These are phyloP conservation scores for Brachirus orientalis DNA, from an alignment of 2,113 vertebrate genomes.

Conservation along the genomic window DNA sequence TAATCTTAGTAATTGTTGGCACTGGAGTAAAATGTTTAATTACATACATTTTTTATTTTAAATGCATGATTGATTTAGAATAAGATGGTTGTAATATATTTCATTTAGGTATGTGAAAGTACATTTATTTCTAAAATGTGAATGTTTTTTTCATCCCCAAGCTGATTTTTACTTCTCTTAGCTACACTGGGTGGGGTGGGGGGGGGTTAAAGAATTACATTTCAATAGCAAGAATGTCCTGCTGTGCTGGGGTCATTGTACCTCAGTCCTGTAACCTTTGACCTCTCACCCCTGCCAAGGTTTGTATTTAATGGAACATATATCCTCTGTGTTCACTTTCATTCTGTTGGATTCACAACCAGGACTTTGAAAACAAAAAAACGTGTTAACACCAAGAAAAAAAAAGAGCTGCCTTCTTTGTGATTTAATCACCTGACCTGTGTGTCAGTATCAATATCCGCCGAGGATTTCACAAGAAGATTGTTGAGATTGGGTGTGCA, in stretches of 20 bases:
- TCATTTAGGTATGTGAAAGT: background rate
- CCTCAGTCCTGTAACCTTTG: conserved; percentile 74
- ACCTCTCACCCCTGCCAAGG: conserved; percentile 59
- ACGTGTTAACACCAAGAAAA: conserved; percentile 12
- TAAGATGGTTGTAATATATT: background rate
- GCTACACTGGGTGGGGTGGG: conserved; percentile 44
- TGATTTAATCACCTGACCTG: conserved; percentile 57
- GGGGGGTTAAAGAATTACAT: conserved; percentile 71
- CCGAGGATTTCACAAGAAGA: conserved; percentile 38
- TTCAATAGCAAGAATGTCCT: conserved; percentile 73
- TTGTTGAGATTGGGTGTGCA: background rate
- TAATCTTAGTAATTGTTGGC: background rate
- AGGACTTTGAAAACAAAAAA: conserved; percentile 26
- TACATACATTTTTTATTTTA: background rate
- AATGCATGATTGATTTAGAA: background rate
- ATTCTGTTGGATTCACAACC: conserved; percentile 41
- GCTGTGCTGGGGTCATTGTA: conserved; percentile 74
- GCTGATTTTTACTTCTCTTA: conserved; percentile 22
- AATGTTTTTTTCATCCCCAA: background rate
- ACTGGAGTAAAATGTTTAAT: conserved; percentile 2
- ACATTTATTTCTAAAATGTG: background rate
- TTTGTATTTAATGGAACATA: conserved; percentile 65
- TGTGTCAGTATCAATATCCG: conserved; percentile 61
- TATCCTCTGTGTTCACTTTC: conserved; percentile 43
- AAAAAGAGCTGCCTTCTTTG: background rate